phyloP scores from a whole-genome alignment of 2,888 invertebrate species.

The Gibbula magus region DNA sequence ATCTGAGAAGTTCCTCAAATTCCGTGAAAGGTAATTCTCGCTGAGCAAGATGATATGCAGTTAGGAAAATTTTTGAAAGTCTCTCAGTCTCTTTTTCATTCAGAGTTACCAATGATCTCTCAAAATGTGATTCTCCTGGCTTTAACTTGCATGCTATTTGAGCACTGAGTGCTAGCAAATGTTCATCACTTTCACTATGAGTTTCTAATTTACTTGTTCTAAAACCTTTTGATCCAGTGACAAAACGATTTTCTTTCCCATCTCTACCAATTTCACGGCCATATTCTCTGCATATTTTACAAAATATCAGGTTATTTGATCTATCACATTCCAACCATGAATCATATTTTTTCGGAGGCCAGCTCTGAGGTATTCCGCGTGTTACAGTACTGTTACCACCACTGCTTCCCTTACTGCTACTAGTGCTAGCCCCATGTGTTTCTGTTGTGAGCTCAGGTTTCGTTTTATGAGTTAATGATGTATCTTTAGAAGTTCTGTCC shows the following conservation, averaged over 20 bases:
- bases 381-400: no score
- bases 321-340: no score
- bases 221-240: neutral
- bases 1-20: neutral
- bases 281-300: no score
- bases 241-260: neutral
- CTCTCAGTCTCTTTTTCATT: constrained; percentile 10
- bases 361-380: no score
- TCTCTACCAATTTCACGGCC: neutral
- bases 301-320: no score
- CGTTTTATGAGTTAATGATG: no score
- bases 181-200: neutral
- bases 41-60: neutral
- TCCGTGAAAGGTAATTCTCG: neutral
- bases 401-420: no score
- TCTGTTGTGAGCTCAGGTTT: no score
- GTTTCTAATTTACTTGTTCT: neutral
- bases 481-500: no score
- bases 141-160: neutral
- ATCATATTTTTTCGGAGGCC: no score
- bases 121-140: neutral
- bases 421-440: no score
- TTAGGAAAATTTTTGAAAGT: neutral
- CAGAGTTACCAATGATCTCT: neutral
- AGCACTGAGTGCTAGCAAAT: neutral